Base-by-base conservation (phyloP, 1,140 invertebrate genomes). In the Papilio glaucus region DNA sequence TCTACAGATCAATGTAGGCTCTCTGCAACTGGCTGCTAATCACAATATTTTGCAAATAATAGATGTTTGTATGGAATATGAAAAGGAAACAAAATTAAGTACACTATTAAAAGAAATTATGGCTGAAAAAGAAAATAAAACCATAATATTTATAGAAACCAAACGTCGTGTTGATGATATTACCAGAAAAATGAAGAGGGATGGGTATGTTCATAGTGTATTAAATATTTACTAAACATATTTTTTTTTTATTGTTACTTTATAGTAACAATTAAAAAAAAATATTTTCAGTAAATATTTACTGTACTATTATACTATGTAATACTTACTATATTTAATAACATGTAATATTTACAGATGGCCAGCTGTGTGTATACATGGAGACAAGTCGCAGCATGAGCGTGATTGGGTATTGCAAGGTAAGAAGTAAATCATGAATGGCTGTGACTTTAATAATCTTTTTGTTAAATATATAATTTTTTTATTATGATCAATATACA, bases 41-140 rank as follows among this genome's bases (percentile, higher is more conserved):
- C 98, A 98, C 85, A 98, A 98, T 90, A 99, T 99, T 85, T 94
- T 97, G 39, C 97, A 98, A 94, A 98, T 98, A 74, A 96, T 98
- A 82, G 97, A 98, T 91, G 97, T 98, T 1, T 98, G 97, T 88
- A 95, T 96, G 84, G 97, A 97, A 85, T 95, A 95, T 88, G 96
- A 97, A 82, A 97, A 97, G 85, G 96, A 96, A 88, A 94, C 94
- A 4, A 95, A 96, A 90, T 93, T 98, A 69, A 96, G 95, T 80
- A 96, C 96, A 69, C 93, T 98, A 10, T 86, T 98, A 21, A 96
- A 97, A 86, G 96, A 98, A 93, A 97, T 98, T 74, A 97, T 96
- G 95, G 95, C 95, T 41, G 96, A 98, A 87, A 96, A 96, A 81
- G 96, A 98, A 87, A 98, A 97, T 83, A 98, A 98, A 93, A 98